These are phyloP conservation scores for Drosophila ficusphila DNA, from an alignment of 1,140 invertebrate genomes.

Conservation along the genomic window DNA sequence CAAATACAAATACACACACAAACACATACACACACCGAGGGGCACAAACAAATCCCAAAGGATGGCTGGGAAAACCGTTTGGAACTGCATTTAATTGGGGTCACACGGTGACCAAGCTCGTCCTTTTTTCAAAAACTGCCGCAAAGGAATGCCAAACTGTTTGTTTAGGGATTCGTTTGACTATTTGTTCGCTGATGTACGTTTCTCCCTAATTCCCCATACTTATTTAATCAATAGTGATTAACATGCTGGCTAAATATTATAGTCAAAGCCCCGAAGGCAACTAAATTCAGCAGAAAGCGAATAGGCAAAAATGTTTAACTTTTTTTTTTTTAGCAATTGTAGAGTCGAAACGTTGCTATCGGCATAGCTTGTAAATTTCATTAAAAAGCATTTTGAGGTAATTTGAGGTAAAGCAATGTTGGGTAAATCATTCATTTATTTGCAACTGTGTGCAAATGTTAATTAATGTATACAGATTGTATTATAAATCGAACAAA, in stretches of 20 bases:
- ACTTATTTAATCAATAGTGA: constrained; percentile 4
- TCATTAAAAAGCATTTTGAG: no score
- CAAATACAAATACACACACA: neutral
- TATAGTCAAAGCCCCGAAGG: neutral
- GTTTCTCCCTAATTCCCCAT: neutral
- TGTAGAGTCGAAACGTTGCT: no score
- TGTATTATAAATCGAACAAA: no score
- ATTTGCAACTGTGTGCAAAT: no score
- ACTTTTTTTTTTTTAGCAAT: no score
- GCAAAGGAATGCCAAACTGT: neutral
- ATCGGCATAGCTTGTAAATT: no score
- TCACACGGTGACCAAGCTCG: constrained; percentile 15
- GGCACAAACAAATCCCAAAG: neutral
- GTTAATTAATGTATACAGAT: no score
- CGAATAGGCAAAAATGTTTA: neutral
- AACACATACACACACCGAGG: neutral
- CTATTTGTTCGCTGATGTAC: neutral
- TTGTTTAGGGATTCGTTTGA: neutral
- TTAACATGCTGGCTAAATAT: neutral
- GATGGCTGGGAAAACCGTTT: constrained; percentile 31
- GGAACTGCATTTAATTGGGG: constrained; percentile 57
- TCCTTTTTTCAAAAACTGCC: neutral
- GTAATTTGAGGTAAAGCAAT: no score
- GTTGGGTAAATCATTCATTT: no score
- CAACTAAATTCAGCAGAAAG: neutral